phyloP scores from a whole-genome alignment of 2,113 vertebrate genomes.

The Pionites leucogaster region DNA sequence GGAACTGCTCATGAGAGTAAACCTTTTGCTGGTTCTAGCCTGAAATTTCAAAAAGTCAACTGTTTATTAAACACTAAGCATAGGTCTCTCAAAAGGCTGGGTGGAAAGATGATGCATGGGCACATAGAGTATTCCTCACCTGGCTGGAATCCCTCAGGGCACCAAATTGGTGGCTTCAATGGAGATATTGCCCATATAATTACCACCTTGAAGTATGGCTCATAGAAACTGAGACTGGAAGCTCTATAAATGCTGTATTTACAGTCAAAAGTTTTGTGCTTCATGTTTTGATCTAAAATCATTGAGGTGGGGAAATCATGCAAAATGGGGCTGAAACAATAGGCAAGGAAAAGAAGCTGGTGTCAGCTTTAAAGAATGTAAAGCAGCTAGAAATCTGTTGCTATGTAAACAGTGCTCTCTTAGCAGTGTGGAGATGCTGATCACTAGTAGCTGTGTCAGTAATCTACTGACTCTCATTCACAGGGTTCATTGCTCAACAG shows the following conservation, averaged over 20 bases:
- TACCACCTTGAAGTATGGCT: not conserved
- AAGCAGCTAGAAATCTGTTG: not conserved
- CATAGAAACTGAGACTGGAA: not conserved
- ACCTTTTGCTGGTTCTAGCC: not conserved
- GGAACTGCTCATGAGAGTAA: not conserved
- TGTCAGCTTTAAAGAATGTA: not conserved
- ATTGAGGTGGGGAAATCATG: not conserved
- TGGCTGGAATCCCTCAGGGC: not conserved
- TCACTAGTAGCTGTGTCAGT: not conserved
- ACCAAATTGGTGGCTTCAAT: not conserved
- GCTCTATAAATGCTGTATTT: not conserved
- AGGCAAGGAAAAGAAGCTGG: not conserved
- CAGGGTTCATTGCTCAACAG: not conserved
- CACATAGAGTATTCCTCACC: not conserved
- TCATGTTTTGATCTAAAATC: not conserved
- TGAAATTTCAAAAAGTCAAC: not conserved
- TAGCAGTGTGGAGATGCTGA: not conserved
- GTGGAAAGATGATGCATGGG: not conserved
- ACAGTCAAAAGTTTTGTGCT: not conserved
- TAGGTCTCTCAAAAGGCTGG: not conserved
- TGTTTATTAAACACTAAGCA: not conserved
- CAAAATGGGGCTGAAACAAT: not conserved
- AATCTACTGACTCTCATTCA: not conserved
- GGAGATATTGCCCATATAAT: not conserved
- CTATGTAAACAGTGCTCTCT: not conserved